phyloP scores from a whole-genome alignment of 2,888 invertebrate species.

The Ferdinandea cuprea region DNA sequence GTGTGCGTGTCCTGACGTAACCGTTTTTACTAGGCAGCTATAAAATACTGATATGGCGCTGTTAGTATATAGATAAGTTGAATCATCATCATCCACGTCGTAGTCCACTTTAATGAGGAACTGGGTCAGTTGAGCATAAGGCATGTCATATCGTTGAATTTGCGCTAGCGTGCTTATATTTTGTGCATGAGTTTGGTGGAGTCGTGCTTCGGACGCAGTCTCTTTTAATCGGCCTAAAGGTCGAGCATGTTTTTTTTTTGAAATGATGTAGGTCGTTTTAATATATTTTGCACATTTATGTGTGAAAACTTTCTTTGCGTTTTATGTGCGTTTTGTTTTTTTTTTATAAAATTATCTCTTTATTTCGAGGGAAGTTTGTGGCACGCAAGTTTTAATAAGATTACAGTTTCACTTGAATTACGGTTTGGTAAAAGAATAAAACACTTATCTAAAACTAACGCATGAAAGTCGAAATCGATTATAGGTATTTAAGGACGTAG shows the following conservation, averaged over 20 bases:
- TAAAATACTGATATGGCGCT: not conserved
- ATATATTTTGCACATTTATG: conserved; percentile 1
- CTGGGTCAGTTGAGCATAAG: not conserved
- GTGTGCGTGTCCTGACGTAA: conserved; percentile 24
- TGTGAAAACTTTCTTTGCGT: too few relatives aligned
- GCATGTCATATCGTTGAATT: not conserved
- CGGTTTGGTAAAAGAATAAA: too few relatives aligned
- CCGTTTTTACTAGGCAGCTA: not conserved
- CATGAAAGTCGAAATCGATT: too few relatives aligned
- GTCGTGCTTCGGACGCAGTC: not conserved
- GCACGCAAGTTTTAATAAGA: too few relatives aligned
- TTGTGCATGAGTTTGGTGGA: not conserved
- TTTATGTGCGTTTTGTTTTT: too few relatives aligned
- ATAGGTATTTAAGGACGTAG: too few relatives aligned
- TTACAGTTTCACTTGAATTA: too few relatives aligned
- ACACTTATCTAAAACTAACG: too few relatives aligned
- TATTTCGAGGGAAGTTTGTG: too few relatives aligned
- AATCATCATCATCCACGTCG: not conserved
- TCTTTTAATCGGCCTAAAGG: not conserved
- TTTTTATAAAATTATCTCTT: too few relatives aligned
- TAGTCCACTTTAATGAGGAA: not conserved
- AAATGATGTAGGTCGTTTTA: not conserved
- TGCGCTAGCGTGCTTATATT: conserved; percentile 9
- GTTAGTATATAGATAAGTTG: not conserved
- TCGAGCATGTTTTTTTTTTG: not conserved